Percentiles rank a stretch among this genome's conserved stretches.
These are phyloP conservation scores for Drosophila carrolli DNA, from an alignment of 1,140 invertebrate genomes.

Conservation along the genomic window DNA sequence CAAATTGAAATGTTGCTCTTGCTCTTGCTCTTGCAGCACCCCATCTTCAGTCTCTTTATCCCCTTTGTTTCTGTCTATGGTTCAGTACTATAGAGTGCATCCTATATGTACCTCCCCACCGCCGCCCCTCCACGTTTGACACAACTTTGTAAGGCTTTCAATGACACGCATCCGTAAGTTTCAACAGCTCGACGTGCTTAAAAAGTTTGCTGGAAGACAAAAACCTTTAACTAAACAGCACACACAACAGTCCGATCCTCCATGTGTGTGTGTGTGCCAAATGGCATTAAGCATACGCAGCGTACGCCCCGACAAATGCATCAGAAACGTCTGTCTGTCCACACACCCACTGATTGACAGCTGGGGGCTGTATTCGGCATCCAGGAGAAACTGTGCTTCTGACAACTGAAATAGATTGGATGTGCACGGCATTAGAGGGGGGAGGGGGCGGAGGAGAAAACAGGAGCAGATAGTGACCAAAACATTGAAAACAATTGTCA, in stretches of 20 bases:
- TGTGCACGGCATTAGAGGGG: conserved; percentile 6
- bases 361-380: conserved; percentile 22
- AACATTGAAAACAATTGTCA: conserved; percentile 80
- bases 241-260: conserved; percentile 14
- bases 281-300: conserved; percentile 70
- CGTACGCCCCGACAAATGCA: conserved; percentile 40
- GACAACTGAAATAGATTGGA: conserved; percentile 75
- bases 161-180: conserved; percentile 68
- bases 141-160: conserved; percentile 74
- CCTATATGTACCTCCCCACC: background rate
- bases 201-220: conserved; percentile 64
- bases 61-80: conserved; percentile 21
- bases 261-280: conserved; percentile 12
- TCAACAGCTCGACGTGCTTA: conserved; percentile 69
- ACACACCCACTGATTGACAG: conserved; percentile 60
- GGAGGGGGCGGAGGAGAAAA: background rate
- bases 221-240: conserved; percentile 71
- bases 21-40: conserved; percentile 18
- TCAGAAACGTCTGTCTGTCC: conserved; percentile 5
- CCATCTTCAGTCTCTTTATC: conserved; percentile 37
- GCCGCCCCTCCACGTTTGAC: conserved; percentile 28
- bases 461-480: conserved; percentile 47
- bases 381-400: conserved; percentile 30
- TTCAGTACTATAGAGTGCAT: conserved; percentile 8
- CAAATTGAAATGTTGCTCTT: conserved; percentile 58